These are phyloP conservation scores for Sturnira hondurensis DNA, from an alignment of 2,113 vertebrate species.

Conservation along the genomic window DNA sequence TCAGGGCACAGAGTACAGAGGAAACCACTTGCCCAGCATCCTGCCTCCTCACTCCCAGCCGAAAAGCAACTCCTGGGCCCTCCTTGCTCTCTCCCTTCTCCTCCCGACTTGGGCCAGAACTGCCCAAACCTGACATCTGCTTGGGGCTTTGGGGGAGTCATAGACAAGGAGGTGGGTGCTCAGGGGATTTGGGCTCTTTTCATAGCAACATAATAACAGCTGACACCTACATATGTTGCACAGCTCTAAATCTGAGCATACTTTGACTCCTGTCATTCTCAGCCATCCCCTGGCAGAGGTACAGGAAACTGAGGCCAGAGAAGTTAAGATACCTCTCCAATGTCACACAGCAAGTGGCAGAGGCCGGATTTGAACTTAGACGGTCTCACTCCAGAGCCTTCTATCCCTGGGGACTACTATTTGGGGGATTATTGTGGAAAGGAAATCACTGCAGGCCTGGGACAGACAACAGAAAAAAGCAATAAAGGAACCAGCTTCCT, in stretches of 20 bases:
- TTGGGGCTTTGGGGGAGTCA: accelerated
- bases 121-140: accelerated
- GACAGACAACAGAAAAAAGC: background rate
- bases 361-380: background rate
- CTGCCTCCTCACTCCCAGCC: background rate
- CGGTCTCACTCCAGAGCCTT: background rate
- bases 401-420: background rate
- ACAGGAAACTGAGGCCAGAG: background rate
- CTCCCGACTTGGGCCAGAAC: accelerated
- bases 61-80: background rate
- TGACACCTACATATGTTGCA: background rate
- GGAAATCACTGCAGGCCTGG: too few species aligned
- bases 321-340: background rate
- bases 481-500: background rate
- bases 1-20: background rate
- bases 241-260: background rate
- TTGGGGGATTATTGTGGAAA: background rate
- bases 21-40: background rate
- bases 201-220: background rate
- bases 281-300: background rate
- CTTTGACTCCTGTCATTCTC: background rate
- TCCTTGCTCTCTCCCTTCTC: background rate
- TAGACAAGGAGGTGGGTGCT: background rate
- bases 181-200: background rate
- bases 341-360: background rate